Evolutionary conservation across 2,113 vertebrate species (phyloP).

Genomic region (Lathamus discolor): DNA sequence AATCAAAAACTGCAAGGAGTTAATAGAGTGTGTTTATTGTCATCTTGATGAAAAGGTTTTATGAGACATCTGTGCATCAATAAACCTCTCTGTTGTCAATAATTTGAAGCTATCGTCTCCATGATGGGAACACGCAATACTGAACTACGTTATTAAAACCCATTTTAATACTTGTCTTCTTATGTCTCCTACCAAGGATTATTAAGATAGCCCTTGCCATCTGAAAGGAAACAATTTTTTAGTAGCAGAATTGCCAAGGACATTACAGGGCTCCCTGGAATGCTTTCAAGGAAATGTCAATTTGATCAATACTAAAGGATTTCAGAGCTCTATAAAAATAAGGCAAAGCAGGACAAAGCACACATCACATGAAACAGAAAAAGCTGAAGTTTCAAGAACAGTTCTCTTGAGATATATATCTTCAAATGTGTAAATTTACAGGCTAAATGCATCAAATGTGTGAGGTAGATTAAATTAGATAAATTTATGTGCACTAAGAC

Average conservation of each 20-base stretch:
- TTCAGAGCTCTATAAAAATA: background rate
- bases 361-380: background rate
- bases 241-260: background rate
- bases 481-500: background rate
- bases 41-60: background rate
- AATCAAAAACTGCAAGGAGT: background rate
- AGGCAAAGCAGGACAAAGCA: background rate
- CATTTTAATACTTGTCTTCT: background rate
- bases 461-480: background rate
- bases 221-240: background rate
- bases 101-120: background rate
- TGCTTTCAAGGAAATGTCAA: background rate
- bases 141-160: fast-evolving
- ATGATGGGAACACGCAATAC: background rate
- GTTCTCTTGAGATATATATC: background rate
- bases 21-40: background rate
- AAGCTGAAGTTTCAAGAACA: background rate
- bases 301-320: background rate
- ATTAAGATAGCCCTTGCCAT: background rate
- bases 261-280: background rate
- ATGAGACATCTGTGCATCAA: background rate
- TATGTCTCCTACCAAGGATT: background rate
- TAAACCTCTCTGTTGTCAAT: background rate
- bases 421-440: background rate
- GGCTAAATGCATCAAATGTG: background rate